phyloP scores from a whole-genome alignment of 2,888 invertebrate species.

The Chymomyza procnemis region DNA sequence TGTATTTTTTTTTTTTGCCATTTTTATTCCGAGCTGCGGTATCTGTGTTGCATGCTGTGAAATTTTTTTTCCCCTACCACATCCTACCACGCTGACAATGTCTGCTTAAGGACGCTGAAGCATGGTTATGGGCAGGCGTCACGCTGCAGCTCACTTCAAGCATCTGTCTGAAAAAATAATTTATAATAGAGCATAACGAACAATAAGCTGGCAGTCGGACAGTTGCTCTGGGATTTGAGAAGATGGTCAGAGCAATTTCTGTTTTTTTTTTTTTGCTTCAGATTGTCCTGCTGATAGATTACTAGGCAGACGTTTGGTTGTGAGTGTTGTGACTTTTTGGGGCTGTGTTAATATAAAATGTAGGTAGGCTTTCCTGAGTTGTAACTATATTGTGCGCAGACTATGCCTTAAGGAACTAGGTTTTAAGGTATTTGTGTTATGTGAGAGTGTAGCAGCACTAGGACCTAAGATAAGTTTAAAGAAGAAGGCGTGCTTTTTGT shows the following conservation, averaged over 20 bases:
- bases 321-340: no score
- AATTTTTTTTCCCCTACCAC: conserved; percentile 6
- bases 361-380: no score
- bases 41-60: conserved; percentile 16
- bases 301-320: background rate
- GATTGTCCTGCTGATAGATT: background rate
- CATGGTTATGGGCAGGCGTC: conserved; percentile 17
- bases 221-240: background rate
- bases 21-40: background rate
- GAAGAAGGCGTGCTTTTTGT: no score
- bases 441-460: no score
- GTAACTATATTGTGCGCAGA: no score
- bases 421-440: no score
- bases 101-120: background rate
- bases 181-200: background rate
- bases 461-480: no score
- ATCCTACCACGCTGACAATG: background rate
- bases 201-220: background rate
- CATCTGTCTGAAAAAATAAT: background rate
- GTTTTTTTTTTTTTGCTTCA: background rate
- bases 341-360: no score
- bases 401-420: no score
- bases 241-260: background rate
- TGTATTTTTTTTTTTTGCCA: background rate
- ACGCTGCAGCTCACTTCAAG: background rate